Evolutionary conservation across 2,797 vertebrate species (phyloP).

Genomic region (Cirrhinus molitorella): DNA sequence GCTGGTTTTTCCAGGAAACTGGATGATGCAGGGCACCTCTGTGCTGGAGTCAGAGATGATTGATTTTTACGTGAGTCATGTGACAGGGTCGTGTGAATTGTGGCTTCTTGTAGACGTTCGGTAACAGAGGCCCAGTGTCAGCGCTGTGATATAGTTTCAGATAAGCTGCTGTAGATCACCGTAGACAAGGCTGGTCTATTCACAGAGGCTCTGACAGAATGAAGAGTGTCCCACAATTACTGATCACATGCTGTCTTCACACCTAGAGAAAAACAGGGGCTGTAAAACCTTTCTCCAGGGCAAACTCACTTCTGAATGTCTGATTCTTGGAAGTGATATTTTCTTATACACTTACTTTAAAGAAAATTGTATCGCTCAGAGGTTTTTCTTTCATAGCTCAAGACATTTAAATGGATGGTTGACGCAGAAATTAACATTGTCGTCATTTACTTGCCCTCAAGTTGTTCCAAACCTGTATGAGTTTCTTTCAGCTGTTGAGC

Average conservation of each 20-base stretch:
- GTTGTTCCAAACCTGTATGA: no score
- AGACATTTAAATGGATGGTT: no score
- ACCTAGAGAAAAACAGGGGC: neutral
- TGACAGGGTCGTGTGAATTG: conserved; percentile 46
- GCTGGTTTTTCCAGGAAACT: neutral
- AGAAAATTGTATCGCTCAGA: no score
- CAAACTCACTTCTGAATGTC: neutral
- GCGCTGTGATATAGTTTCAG: conserved; percentile 39
- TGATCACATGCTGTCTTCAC: neutral
- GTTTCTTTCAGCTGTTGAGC: no score
- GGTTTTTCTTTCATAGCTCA: no score
- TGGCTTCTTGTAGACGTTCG: conserved; percentile 18
- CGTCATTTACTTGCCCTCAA: no score
- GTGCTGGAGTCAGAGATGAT: conserved; percentile 21
- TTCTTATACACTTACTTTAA: no score
- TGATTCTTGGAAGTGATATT: neutral
- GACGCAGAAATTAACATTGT: no score
- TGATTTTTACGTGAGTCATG: conserved; percentile 34
- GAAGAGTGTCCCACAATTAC: neutral
- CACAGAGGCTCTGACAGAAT: neutral
- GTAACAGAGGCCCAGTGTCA: conserved; percentile 37
- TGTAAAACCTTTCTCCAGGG: neutral
- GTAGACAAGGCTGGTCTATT: conserved; percentile 36
- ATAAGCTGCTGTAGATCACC: conserved; percentile 45
- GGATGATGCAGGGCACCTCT: neutral